Base-by-base conservation (phyloP, 2,113 vertebrate genomes). In the Labeo catla region DNA sequence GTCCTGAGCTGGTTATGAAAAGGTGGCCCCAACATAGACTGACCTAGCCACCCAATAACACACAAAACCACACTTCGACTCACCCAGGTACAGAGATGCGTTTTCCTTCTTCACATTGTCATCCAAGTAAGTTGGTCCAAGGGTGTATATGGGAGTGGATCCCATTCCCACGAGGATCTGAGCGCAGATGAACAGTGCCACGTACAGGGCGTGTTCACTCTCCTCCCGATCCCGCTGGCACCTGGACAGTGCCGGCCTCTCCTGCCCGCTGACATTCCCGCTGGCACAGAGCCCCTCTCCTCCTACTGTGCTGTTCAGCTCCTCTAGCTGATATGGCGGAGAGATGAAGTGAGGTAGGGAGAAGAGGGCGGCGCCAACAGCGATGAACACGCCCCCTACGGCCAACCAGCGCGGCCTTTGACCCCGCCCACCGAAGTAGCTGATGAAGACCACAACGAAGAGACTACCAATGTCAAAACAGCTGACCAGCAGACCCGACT, bases 51-150 rank as follows among this genome's bases (percentile, higher is more conserved):
- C 28, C n/a, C n/a, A 36, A 5, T 34, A 43, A 72, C 15, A 68
- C 57, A 47, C 11, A 3, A 21, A 66, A 1, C 49, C 28, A 12
- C 15, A 34, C 4, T 8, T 8, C 12, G 47, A 39, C 97, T 98
- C 95, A 99, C 98, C 98, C 90, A 99, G 91, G 89, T 99, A 99
- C 57, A 99, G 94, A 0, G 98, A 99, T 34, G 98, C 96, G 1
- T 99, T 99, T 90, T 99, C 98, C 89, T 98, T 98, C 95, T 99
- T 99, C 88, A 99, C 98, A 81, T 99, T 99, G 94, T 99, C 98
- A 21, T 99, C 98, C 90, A 99, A 90, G 94, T 99, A 99, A 85
- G 98, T 99, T 91, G 98, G 98, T 91, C 98, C 98, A 91, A 99
- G 95, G 0, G 98, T 99, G 90, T 99, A 99, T 93, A 99, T 99